These are phyloP conservation scores for Nephrotoma flavescens DNA, from an alignment of 2,888 invertebrate species.

Conservation along the genomic window DNA sequence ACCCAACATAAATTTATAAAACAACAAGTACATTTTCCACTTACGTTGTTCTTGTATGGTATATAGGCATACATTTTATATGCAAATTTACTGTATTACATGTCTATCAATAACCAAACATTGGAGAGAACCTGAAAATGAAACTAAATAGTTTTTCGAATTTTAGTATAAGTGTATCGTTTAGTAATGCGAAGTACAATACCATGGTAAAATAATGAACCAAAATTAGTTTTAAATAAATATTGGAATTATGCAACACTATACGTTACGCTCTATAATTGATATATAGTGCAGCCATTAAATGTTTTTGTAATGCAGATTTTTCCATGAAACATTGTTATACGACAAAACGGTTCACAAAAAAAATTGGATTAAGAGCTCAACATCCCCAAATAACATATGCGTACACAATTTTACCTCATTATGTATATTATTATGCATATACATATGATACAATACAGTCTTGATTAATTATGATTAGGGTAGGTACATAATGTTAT, in stretches of 20 bases:
- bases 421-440: not conserved
- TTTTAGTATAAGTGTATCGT: too few species aligned
- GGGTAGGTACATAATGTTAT: not conserved
- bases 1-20: not conserved
- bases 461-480: not conserved
- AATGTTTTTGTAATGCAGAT: not conserved
- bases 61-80: not conserved
- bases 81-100: not conserved
- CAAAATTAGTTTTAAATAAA: too few species aligned
- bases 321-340: not conserved
- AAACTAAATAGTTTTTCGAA: too few species aligned
- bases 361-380: not conserved
- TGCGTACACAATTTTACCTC: not conserved
- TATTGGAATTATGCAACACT: too few species aligned
- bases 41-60: not conserved
- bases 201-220: too few species aligned
- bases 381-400: not conserved
- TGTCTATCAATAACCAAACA: not conserved
- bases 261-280: not conserved
- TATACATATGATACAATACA: not conserved
- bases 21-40: not conserved
- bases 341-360: not conserved
- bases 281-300: not conserved
- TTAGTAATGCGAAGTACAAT: too few species aligned
- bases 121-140: not conserved